These are phyloP conservation scores for Leptopilina syphax DNA, from an alignment of 2,888 invertebrate species.

Conservation along the genomic window DNA sequence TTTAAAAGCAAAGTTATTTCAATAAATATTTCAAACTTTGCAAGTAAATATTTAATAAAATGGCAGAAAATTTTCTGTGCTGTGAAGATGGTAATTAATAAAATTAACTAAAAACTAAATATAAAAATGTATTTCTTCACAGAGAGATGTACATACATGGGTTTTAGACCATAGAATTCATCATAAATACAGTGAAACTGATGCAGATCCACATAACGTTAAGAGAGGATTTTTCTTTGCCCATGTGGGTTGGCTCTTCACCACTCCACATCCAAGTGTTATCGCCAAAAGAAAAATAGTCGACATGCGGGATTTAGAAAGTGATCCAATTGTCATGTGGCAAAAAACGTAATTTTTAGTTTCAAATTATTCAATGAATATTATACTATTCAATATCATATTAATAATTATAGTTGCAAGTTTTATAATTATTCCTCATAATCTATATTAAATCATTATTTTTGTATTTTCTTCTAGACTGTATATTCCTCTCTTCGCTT, in stretches of 20 bases:
- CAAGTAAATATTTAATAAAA: too few species aligned
- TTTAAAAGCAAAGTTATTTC: too few species aligned
- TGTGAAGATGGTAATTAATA: too few species aligned
- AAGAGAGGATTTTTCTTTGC: slow-evolving; percentile 93
- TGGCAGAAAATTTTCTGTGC: too few species aligned
- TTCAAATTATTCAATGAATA: background rate
- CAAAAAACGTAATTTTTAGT: slow-evolving; percentile 80
- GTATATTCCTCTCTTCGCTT: slow-evolving; percentile 84
- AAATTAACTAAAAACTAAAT: background rate
- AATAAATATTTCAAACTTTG: too few species aligned
- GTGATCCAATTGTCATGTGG: slow-evolving; percentile 86
- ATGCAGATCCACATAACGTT: slow-evolving; percentile 91
- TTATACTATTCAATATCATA: too few species aligned
- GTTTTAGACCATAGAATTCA: slow-evolving; percentile 92
- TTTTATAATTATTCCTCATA: background rate
- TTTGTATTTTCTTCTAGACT: slow-evolving; percentile 77
- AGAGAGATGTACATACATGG: slow-evolving; percentile 92
- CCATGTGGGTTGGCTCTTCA: slow-evolving; percentile 94
- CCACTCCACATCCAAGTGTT: slow-evolving; percentile 90
- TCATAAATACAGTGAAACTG: slow-evolving; percentile 92
- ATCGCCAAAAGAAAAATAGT: slow-evolving; percentile 83
- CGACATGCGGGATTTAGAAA: slow-evolving; percentile 85
- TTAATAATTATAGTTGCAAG: background rate
- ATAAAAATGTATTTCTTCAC: slow-evolving; percentile 46
- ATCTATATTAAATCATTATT: background rate